Conservation (phyloP, 2,113 vertebrate species). For the Hyaena hyaena region DNA sequence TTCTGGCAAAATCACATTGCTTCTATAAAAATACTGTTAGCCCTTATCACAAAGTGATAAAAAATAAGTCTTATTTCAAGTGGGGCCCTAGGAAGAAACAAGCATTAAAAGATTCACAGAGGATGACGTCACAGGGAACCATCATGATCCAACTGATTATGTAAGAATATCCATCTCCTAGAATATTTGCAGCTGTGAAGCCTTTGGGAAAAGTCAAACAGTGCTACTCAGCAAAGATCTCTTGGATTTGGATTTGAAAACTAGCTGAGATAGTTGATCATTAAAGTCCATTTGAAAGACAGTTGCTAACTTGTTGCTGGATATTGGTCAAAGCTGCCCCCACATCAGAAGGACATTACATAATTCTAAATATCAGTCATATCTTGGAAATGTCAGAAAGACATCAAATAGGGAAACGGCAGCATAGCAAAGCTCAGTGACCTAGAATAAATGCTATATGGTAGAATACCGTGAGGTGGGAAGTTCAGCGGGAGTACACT, state of each 20-base stretch:
- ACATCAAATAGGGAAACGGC: background rate
- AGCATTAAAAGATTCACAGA: background rate
- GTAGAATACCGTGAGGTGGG: background rate
- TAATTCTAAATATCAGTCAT: background rate
- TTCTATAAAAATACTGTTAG: background rate
- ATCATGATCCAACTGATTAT: background rate
- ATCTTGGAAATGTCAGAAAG: background rate
- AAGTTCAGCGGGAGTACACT: background rate
- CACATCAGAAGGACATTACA: background rate
- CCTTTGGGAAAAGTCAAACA: background rate
- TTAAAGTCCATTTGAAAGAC: background rate
- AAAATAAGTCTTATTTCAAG: slow-evolving; percentile 42
- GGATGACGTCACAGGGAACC: background rate
- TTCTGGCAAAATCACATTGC: background rate
- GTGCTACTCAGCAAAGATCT: background rate
- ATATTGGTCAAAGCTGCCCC: background rate
- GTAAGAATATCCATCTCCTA: background rate
- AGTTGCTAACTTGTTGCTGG: background rate
- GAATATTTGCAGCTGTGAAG: background rate
- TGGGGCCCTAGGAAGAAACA: background rate
- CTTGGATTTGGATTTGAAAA: slow-evolving; percentile 26
- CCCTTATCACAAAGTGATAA: background rate
- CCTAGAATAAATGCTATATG: background rate
- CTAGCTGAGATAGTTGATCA: background rate
- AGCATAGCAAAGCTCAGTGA: background rate